Evolutionary conservation across 2,888 invertebrate species (phyloP), one percentile per base, ranked within the genome.

Genomic region (Agrypnus murinus): DNA sequence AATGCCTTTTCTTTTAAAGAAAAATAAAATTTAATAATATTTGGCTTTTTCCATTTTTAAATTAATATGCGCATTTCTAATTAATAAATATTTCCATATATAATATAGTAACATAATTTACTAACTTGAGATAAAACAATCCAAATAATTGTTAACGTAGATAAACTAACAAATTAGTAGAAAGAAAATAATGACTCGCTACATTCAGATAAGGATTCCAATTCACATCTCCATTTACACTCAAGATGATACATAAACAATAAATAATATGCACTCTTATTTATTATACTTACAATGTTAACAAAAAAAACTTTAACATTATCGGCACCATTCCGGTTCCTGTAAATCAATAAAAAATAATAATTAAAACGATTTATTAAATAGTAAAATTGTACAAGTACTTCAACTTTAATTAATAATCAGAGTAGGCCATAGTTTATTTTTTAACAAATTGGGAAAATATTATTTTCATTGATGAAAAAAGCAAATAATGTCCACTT

Each of bases 291-390:
- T 36, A 53, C 17, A 55, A 9, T 17, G 25, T 25, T 25, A 25
- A 57, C 19, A 34, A 31, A n/a, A n/a, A n/a, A n/a, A 19, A 63
- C 6, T 46, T 31, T 53, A 66, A 72, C 36, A 65, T 77, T 72
- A 77, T 74, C 75, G 77, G 71, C 77, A 77, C 77, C 77, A 77
- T 60, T 76, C 75, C 4, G 75, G 64, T 59, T 77, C 75, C 76
- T 77, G 69, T 2, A 55, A 67, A n/a, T 12, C n/a, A n/a, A n/a
- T n/a, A n/a, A n/a, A n/a, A n/a, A n/a, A n/a, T n/a, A n/a, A n/a
- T n/a, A n/a, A n/a, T n/a, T n/a, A n/a, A n/a, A n/a, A n/a, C n/a
- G n/a, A n/a, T n/a, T n/a, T n/a, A n/a, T n/a, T n/a, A n/a, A n/a
- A n/a, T n/a, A n/a, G n/a, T n/a, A n/a, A n/a, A n/a, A n/a, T n/a